These are phyloP conservation scores for Vannuccia rotundouncinata DNA, from an alignment of 2,888 invertebrate genomes.

Conservation along the genomic window DNA sequence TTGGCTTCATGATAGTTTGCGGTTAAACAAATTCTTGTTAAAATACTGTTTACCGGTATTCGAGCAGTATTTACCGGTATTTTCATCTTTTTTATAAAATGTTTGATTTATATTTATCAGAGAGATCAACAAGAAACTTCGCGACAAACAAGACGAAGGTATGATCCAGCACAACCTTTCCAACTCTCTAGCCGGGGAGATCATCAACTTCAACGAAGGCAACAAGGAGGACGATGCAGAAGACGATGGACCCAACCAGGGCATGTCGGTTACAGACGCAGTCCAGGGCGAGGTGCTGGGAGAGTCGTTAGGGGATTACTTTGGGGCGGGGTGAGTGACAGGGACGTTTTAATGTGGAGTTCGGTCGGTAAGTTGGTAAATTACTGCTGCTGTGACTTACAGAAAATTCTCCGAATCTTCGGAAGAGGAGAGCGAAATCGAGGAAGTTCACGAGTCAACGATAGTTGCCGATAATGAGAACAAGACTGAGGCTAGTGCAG, in stretches of 20 bases:
- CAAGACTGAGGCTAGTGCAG: background rate
- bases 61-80: no score
- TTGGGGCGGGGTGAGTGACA: background rate
- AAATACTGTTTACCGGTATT: no score
- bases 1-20: no score
- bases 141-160: conserved; percentile 49
- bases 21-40: no score
- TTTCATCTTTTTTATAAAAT: no score
- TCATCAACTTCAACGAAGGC: background rate
- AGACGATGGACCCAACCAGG: background rate
- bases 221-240: background rate
- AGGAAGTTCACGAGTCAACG: background rate
- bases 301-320: background rate
- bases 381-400: background rate
- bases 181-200: conserved; percentile 9
- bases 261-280: background rate
- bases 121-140: conserved; percentile 55
- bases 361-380: background rate
- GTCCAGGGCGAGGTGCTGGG: background rate
- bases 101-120: no score
- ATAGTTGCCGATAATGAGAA: background rate
- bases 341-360: background rate
- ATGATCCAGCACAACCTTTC: background rate
- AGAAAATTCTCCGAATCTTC: background rate
- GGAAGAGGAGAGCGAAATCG: background rate